Evolutionary conservation across 1,140 invertebrate species (phyloP), one percentile per base, ranked within the genome.

Genomic region (Ips nitidus): DNA sequence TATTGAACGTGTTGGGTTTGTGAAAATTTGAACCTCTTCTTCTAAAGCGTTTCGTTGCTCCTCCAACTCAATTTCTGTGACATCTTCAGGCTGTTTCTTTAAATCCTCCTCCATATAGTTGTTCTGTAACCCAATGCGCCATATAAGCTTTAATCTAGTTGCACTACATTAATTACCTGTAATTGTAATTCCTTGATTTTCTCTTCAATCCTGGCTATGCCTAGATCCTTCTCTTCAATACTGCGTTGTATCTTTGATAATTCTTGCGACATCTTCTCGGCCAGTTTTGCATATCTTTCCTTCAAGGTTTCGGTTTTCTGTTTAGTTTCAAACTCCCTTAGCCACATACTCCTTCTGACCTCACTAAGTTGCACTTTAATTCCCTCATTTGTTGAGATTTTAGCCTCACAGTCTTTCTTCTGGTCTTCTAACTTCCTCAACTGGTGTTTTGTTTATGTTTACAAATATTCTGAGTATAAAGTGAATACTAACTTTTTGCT

Each of bases 151-250:
- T 47, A 22, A 22, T 22, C 8, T 43, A 6, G 8, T 63, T 63
- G 40, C 47, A 63, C 1, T 50, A 39, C 8, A 1, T 53, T 22
- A 8, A 47, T 45, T 71, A 71, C 69, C 47, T 22, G 39, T 47
- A n/a, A 55, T 45, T 66, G 42, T 4, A 71, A 37, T 5, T 66
- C 41, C 41, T 61, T 71, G 3, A 71, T 66, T 50, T 71, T 61
- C 39, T 71, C 63, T 61, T 71, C 63, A 22, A 71, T 71, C 52
- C 40, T 47, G 6, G 52, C 64, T 61, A 71, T 66, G n/a, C 41
- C 63, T 22, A 71, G 53, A 41, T 71, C 70, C 58, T 71, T 71
- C 7, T 71, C 65, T 43, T 67, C 70, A 37, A 71, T 68, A 52
- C 55, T 71, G 2, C 41, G 38, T 41, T 69, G 65, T 6, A 71